phyloP scores from a whole-genome alignment of 2,797 vertebrate species.

The Danio tinwini region DNA sequence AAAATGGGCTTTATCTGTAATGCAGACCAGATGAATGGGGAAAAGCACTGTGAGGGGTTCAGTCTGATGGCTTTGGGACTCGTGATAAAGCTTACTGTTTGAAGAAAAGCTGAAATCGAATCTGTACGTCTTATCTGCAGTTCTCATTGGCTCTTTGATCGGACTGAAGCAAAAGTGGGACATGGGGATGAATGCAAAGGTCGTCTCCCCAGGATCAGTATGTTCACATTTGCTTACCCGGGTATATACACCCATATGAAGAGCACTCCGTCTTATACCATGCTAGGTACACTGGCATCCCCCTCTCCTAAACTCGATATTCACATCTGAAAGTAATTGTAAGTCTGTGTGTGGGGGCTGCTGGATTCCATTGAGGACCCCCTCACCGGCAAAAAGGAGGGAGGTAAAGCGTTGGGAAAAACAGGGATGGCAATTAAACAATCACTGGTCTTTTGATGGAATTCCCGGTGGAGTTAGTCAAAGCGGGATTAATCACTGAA shows the following conservation, averaged over 20 bases:
- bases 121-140: conserved; percentile 70
- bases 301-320: conserved; percentile 60
- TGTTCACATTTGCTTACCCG: conserved; percentile 33
- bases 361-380: conserved; percentile 73
- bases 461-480: conserved; percentile 78
- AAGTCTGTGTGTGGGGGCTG: conserved; percentile 66
- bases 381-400: conserved; percentile 68
- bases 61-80: conserved; percentile 68
- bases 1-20: conserved; percentile 66
- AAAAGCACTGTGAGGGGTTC: conserved; percentile 62
- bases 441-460: conserved; percentile 78
- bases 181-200: conserved; percentile 49
- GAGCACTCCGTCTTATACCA: conserved; percentile 7
- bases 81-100: conserved; percentile 65
- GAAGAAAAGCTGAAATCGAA: conserved; percentile 69
- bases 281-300: conserved; percentile 56
- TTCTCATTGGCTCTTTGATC: conserved; percentile 67
- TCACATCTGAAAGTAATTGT: conserved; percentile 83
- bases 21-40: conserved; percentile 69
- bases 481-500: conserved; percentile 79
- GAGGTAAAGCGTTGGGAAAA: conserved; percentile 76
- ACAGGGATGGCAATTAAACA: conserved; percentile 79
- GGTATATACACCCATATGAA: conserved; percentile 25
- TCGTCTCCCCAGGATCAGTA: conserved; percentile 13
- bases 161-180: conserved; percentile 55